A percentile compares a stretch with the other conserved stretches of the same genome.
Conservation (phyloP, 2,113 vertebrate genomes). For the Upupa epops region DNA sequence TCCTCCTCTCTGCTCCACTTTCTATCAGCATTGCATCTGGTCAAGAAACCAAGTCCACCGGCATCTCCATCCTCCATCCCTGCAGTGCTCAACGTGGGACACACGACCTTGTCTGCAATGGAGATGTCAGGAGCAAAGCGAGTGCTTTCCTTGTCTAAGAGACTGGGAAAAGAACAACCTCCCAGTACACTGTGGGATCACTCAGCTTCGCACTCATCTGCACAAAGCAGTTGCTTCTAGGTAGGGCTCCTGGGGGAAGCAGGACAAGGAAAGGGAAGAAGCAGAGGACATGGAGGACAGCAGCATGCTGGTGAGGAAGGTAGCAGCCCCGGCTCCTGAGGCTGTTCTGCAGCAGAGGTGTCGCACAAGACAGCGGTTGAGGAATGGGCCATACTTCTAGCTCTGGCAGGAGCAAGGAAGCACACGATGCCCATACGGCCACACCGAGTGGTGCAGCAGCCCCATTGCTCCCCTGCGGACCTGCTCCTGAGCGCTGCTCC, state of each 20-base stretch:
- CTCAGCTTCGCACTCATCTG: not conserved
- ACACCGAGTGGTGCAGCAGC: not conserved
- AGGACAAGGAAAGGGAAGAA: not conserved
- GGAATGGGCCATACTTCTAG: not conserved
- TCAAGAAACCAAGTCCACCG: not conserved
- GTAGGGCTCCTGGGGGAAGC: not conserved
- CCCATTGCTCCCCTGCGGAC: not conserved
- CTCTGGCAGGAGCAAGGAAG: not conserved
- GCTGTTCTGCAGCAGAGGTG: not conserved
- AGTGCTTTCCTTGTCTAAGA: not conserved
- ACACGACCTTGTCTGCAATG: not conserved
- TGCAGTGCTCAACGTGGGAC: not conserved
- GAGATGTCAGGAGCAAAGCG: not conserved
- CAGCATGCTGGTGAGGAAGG: not conserved
- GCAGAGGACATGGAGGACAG: not conserved
- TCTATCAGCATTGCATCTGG: slow-evolving; percentile 29
- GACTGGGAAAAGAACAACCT: not conserved
- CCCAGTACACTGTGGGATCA: not conserved
- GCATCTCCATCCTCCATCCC: not conserved
- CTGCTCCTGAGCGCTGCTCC: not conserved
- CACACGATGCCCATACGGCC: not conserved
- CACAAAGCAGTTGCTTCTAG: not conserved
- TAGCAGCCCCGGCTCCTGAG: not conserved
- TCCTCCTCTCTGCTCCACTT: slow-evolving; percentile 33
- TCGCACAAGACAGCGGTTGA: not conserved